Percentiles rank a stretch among this genome's conserved stretches.
These are phyloP conservation scores for Sinocyclocheilus anophthalmus DNA, from an alignment of 2,113 vertebrate species.

Conservation along the genomic window DNA sequence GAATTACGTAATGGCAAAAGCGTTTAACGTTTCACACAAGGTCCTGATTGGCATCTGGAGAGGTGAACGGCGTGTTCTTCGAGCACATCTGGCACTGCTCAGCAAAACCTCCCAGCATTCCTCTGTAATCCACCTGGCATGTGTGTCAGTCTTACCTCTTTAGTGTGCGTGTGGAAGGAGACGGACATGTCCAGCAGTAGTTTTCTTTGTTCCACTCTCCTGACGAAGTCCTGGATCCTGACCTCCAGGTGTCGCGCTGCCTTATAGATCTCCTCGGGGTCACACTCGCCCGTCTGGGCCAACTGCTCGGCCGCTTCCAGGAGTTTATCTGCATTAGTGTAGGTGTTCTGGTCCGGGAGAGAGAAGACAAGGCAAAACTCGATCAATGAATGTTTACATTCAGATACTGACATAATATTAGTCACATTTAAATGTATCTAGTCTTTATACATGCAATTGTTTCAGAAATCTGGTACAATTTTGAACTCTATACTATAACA, in stretches of 20 bases:
- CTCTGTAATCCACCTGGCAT: conserved; percentile 55
- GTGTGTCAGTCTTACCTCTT: conserved; percentile 84
- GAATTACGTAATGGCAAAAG: conserved; percentile 7
- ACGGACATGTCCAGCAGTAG: conserved; percentile 98
- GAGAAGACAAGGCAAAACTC: conserved; percentile 54
- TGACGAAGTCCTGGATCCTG: conserved; percentile 96
- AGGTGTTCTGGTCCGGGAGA: conserved; percentile 86
- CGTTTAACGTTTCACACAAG: neutral
- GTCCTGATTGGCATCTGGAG: conserved; percentile 20
- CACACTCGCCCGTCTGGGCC: conserved; percentile 97
- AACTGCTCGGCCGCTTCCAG: conserved; percentile 96
- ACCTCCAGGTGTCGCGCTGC: conserved; percentile 96
- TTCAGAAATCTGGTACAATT: too few relatives aligned
- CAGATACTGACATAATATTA: too few relatives aligned
- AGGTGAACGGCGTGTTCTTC: conserved; percentile 12
- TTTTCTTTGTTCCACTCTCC: conserved; percentile 95
- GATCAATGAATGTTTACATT: neutral
- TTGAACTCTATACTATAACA: too few relatives aligned
- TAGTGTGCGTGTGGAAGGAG: conserved; percentile 98
- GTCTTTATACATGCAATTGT: neutral
- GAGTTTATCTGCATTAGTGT: conserved; percentile 98
- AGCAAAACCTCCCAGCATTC: conserved; percentile 53
- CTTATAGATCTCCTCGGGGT: conserved; percentile 99
- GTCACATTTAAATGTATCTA: neutral
- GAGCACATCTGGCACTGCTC: conserved; percentile 58